Base-by-base conservation (phyloP, 2,888 invertebrate genomes). In the Erynnis tages region DNA sequence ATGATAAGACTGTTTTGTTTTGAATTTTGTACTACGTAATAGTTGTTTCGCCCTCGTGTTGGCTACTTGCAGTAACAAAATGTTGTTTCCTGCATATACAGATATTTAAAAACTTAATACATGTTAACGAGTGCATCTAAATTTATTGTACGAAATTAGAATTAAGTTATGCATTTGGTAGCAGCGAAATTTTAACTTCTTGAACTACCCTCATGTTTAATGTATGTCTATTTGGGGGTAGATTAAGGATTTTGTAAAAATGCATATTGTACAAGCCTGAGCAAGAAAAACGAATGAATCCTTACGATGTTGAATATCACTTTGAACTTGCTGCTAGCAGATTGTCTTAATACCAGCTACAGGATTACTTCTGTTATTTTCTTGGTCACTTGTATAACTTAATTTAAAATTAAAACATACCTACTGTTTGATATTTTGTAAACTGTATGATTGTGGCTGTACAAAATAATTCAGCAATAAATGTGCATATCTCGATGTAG, bases 121-220 rank as follows among this genome's bases (percentile, higher is more conserved):
- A 67, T 62, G 50, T 64, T 70, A 65, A 74, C 69, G 76, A 75
- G 78, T 80, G 79, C 73, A 79, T 76, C 69, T 79, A 70, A 73
- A 68, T 66, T 63, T 67, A 71, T 62, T 73, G 73, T 77, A 72
- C 67, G 73, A 72, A 63, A 54, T 56, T 64, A 65, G 59, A 37
- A 55, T 38, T 64, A 65, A 65, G 63, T 32, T 21, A 37, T 56
- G 46, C 54, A 55, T 58, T 54, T 54, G 55, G 56, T 54, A 65
- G 56, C 62, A 38, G 10, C 44, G 46, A 49, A 46, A 54, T 45
- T 56, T 38, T 43, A 19, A 38, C 25, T 21, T 47, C 23, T 43
- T 3, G 19, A 10, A 8, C 29, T 35, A 29, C 19, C 37, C 13
- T 2, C 27, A 16, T n/a, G 10, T 19, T 29, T 2, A 6, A 17